Evolutionary conservation across 2,888 invertebrate genomes (phyloP), one percentile per base, ranked within the genome.

Genomic region (Chromoteleia sp.): DNA sequence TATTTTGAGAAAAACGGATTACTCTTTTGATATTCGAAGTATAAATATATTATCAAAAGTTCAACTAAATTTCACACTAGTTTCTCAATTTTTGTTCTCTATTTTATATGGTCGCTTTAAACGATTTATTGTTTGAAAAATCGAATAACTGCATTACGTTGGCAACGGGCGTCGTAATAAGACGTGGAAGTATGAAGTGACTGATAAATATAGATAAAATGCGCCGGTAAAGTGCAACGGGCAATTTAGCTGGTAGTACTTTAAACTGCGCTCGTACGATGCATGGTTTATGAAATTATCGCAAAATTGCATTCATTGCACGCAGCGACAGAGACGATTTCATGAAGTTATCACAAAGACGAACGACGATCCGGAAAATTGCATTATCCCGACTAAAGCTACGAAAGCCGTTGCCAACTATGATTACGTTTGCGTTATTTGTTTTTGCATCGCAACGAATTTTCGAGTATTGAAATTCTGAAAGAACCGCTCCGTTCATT

Each of bases 81-180:
- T n/a, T n/a, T n/a, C n/a, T n/a, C n/a, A n/a, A n/a, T n/a, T n/a
- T n/a, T n/a, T n/a, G n/a, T n/a, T n/a, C n/a, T n/a, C n/a, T n/a
- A n/a, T n/a, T n/a, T n/a, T n/a, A n/a, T n/a, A n/a, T n/a, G n/a
- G 21, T 25, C 52, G 12, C 30, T 30, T 14, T 80, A 68, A 80
- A 74, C 19, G 14, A 33, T 36, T 36, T 36, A n/a, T 19, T 14
- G 19, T 1, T 36, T 39, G 25, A 25, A 25, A 25, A 25, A 52
- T 25, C 14, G 43, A 76, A 54, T 76, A 4, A 25, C 25, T 5
- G 25, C 25, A 25, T 25, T 61, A 36, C 59, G 65, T 84, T 81
- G 79, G 79, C 84, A 52, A 0, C 30, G 15, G n/a, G 30, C 14
- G 52, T 39, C 29, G 54, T 29, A 41, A 67, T 52, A 21, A 8